Base-by-base conservation (phyloP, 2,797 vertebrate genomes). In the Botia kubotai region DNA sequence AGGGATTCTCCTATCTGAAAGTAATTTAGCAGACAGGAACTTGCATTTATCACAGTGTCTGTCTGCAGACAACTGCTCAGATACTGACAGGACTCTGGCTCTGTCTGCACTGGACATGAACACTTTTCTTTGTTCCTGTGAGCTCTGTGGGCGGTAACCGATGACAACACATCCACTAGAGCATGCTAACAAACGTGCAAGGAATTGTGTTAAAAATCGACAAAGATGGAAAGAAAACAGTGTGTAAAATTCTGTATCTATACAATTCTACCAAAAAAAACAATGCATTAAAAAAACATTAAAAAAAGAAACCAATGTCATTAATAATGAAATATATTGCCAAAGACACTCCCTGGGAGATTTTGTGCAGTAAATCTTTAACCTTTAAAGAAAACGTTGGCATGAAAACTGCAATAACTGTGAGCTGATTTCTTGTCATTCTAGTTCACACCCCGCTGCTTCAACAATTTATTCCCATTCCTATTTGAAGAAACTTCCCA, bases 81-180 rank as follows among this genome's bases (percentile, higher is more conserved):
- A 79, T 39, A 81, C 72, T 82, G 86, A 87, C 84, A 84, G 81
- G 50, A 58, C 67, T 36, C 75, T 84, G 82, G 75, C 84, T 72
- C 21, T 50, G 58, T 14, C 69, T 72, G 29, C 74, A 66, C 55
- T 48, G 13, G 55, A 72, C 21, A 80, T 84, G 80, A 88, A 84
- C 80, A 79, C 70, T 36, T 50, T 72, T 72, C 72, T 83, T 85
- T 86, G 80, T 86, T 86, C 72, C 53, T 73, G 73, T 46, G 36
- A 68, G 36, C 72, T 77, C 48, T 67, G 43, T 58, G 60, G 62
- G 67, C 52, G 43, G 12, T 36, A 75, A 77, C 76, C 4, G 65
- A 72, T 83, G 46, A 60, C 68, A 81, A 84, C 77, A 21, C 83
- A 79, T 78, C 79, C 85, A 79, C 80, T 68, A 57, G 16, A 12